Evolutionary conservation across 2,888 invertebrate species (phyloP).

Genomic region (Diaprepes abbreviatus): DNA sequence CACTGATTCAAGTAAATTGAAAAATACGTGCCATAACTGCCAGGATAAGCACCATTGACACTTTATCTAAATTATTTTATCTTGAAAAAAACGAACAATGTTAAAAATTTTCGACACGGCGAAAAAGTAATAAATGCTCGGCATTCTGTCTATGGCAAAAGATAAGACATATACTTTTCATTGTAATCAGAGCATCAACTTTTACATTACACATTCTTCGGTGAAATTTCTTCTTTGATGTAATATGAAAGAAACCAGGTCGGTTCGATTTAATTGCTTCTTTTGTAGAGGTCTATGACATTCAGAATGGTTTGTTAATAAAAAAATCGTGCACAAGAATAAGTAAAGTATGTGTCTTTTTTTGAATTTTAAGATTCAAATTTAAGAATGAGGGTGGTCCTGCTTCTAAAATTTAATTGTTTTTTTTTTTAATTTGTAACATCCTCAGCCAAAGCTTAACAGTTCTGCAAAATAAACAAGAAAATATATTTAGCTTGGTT

Average conservation of each 20-base stretch:
- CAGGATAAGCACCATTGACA: background rate
- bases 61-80: conserved; percentile 11
- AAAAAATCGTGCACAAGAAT: background rate
- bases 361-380: too few species aligned
- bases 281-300: conserved; percentile 43
- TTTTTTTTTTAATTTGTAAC: too few species aligned
- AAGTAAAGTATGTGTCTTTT: too few species aligned
- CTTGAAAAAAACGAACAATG: conserved; percentile 13
- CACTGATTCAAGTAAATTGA: background rate
- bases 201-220: conserved; percentile 46
- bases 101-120: conserved; percentile 15
- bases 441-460: too few species aligned
- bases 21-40: conserved; percentile 2
- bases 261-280: conserved; percentile 45
- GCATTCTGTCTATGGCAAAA: conserved; percentile 24
- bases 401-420: too few species aligned
- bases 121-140: conserved; percentile 28
- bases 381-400: too few species aligned
- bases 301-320: conserved; percentile 19
- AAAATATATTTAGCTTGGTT: too few species aligned
- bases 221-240: conserved; percentile 48
- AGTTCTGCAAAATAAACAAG: too few species aligned
- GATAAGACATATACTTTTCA: conserved; percentile 39
- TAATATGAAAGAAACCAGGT: conserved; percentile 44
- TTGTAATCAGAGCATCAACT: conserved; percentile 48